Evolutionary conservation across 1,140 invertebrate genomes (phyloP).

Genomic region (Holotrichia oblita): DNA sequence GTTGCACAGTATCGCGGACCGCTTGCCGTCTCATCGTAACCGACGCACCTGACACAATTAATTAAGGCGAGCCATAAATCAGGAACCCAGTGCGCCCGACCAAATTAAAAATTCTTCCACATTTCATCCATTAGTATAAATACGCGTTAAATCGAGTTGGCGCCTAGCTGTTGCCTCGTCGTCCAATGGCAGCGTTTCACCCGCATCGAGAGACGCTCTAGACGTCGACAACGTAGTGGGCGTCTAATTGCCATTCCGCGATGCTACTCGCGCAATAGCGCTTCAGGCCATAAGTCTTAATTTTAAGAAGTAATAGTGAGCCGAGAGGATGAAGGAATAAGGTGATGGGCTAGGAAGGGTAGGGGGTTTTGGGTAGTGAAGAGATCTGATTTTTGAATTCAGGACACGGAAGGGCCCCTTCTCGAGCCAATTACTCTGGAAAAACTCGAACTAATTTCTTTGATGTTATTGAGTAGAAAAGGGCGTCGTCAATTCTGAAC

Average conservation of each 20-base stretch:
- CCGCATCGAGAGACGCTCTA: too few species aligned
- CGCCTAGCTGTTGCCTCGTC: not conserved
- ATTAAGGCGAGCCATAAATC: slow-evolving; percentile 25
- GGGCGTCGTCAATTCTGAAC: not conserved
- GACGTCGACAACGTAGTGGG: not conserved
- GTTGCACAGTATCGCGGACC: not conserved
- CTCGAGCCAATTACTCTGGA: slow-evolving; percentile 16
- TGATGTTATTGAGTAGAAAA: not conserved
- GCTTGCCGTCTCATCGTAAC: not conserved
- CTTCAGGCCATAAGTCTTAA: slow-evolving; percentile 27
- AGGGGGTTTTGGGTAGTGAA: not conserved
- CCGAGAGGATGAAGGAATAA: not conserved
- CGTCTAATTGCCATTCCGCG: slow-evolving; percentile 25
- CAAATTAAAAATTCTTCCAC: slow-evolving; percentile 30
- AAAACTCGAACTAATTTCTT: slow-evolving; percentile 8
- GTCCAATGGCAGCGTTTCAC: not conserved
- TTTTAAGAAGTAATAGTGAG: slow-evolving; percentile 32
- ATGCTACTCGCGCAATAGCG: not conserved
- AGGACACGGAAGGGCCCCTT: not conserved
- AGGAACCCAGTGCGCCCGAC: slow-evolving; percentile 19
- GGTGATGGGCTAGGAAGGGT: not conserved
- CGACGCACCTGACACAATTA: slow-evolving; percentile 29
- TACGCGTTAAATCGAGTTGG: slow-evolving; percentile 1
- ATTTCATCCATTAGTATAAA: slow-evolving; percentile 23
- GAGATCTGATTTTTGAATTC: slow-evolving; percentile 3